Conservation (phyloP, 2,113 vertebrate species). For the Laticauda laticaudata region DNA sequence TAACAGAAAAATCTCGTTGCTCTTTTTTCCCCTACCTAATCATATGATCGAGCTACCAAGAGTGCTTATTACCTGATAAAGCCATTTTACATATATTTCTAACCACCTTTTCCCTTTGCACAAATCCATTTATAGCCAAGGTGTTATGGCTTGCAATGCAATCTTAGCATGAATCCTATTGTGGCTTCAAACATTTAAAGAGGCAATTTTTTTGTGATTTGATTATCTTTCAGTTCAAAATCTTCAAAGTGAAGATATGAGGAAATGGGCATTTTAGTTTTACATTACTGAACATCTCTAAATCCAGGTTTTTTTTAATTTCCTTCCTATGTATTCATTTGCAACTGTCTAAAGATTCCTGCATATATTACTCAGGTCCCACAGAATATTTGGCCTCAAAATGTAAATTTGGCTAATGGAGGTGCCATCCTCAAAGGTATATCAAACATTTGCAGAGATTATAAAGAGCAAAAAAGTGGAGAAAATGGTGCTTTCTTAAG, state of each 20-base stretch:
- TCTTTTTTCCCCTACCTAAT: conserved; percentile 29
- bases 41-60: conserved; percentile 22
- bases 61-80: conserved; percentile 50
- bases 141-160: conserved; percentile 30
- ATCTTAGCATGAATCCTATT: conserved; percentile 45
- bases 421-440: not conserved
- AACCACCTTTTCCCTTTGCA: conserved; percentile 24
- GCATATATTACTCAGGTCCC: too few species aligned
- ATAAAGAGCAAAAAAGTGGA: not conserved
- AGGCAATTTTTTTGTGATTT: conserved; percentile 31
- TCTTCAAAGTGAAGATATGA: conserved; percentile 5
- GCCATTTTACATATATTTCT: conserved; percentile 55
- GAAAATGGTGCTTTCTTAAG: not conserved
- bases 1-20: conserved; percentile 49
- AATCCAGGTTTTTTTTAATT: not conserved
- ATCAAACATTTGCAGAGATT: not conserved
- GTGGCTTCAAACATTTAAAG: conserved; percentile 22
- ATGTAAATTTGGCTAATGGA: not conserved
- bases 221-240: rapidly evolving
- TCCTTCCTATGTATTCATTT: not conserved
- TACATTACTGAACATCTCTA: not conserved
- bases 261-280: not conserved
- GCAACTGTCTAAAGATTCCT: not conserved
- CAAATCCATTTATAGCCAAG: conserved; percentile 37
- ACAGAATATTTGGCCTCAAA: not conserved